Evolutionary conservation across 2,113 vertebrate species (phyloP), one percentile per base, ranked within the genome.

Genomic region (Actenoides lindsayi): DNA sequence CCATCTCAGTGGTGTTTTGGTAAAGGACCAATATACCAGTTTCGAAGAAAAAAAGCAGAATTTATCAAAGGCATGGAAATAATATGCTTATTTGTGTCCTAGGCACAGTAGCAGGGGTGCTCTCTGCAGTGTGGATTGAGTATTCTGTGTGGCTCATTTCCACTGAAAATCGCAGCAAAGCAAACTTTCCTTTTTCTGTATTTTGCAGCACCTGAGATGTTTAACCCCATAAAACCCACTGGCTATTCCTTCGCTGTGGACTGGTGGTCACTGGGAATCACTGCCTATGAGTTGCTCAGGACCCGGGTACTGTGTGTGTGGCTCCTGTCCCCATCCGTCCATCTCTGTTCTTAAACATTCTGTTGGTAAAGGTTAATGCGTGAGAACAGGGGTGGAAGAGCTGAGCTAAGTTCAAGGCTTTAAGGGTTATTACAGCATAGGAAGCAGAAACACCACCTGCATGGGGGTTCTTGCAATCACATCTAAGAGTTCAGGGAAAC

Each of bases 171-270:
- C 6, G 17, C 57, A 79, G 30, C 37, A 70, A 68, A 56, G 18
- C 70, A 79, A 73, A 48, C n/a, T 30, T 69, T 19, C 24, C 16
- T 19, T 69, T 75, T 79, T 73, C 83, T 87, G 23, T 97, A 7
- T 95, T 96, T 96, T 62, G 16, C 96, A 99, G 99, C 99, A 39
- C 99, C 99, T 10, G 99, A 99, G 96, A 99, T 99, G 97, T 99
- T 99, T 82, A 98, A 96, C 97, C 97, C 97, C 46, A 98, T 98
- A 63, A 98, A 97, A 74, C 98, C 99, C 79, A 97, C 98, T 0
- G 98, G 99, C 41, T 99, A 99, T 87, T 99, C 99, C 87, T 99
- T 99, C 28, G 98, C 98, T 4, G 98, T 98, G 74, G 98, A 98
- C 97, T 98, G 98, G 98, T 98, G 98, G 98, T 98, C 98, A 0